phyloP scores from a whole-genome alignment of 2,113 vertebrate species.

The Apodemus speciosus region DNA sequence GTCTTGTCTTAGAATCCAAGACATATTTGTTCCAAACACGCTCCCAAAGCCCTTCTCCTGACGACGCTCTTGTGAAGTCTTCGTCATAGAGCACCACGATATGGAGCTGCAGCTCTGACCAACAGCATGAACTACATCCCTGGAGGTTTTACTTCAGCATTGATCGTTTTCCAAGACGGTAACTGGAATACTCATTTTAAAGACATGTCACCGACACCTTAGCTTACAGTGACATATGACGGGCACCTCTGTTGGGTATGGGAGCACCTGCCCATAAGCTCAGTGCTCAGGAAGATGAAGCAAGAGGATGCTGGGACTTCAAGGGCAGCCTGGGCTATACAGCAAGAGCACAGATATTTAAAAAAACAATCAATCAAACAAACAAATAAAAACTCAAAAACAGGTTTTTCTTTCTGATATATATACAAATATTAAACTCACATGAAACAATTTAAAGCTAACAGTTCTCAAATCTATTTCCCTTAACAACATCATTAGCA shows the following conservation, averaged over 20 bases:
- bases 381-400: not conserved
- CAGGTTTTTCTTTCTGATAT: slow-evolving; percentile 17
- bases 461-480: not conserved
- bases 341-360: not conserved
- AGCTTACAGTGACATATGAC: not conserved
- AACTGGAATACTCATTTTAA: slow-evolving; percentile 26
- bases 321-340: not conserved
- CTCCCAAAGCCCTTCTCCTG: not conserved
- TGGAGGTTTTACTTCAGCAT: not conserved
- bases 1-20: not conserved
- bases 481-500: not conserved
- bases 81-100: not conserved
- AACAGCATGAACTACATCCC: not conserved
- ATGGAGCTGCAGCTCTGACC: not conserved
- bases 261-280: not conserved
- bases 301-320: not conserved
- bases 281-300: not conserved
- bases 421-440: not conserved
- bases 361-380: not conserved
- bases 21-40: not conserved
- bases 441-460: slow-evolving; percentile 20
- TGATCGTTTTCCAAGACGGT: slow-evolving; percentile 16
- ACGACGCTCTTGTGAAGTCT: not conserved
- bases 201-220: slow-evolving; percentile 11
- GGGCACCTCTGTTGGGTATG: not conserved